Base-by-base conservation (phyloP, 1,140 invertebrate genomes). In the Gonatopus flavifemur region DNA sequence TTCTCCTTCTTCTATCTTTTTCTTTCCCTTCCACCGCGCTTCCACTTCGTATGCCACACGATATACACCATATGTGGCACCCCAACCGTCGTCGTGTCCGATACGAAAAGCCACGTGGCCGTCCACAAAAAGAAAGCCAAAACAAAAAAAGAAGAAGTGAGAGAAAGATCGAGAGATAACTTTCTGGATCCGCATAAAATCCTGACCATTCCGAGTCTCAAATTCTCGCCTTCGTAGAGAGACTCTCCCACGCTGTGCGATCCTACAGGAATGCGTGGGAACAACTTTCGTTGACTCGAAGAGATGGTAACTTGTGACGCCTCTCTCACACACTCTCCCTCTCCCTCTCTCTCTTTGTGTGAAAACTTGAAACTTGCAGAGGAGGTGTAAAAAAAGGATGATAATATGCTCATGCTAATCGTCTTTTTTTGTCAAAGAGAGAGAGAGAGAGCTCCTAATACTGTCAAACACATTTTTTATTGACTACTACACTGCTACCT, bases 211-310 rank as follows among this genome's bases (percentile, higher is more conserved):
- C 45, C 22, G 47, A 42, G 53, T 45, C 56, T 60, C 52, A 36
- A 49, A 42, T 70, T 67, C 62, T 67, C 58, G 59, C 62, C 54
- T 68, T 68, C 54, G 51, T 52, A 45, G 52, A 62, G 57, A 58
- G 59, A 68, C 52, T 65, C 64, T 71, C 69, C 66, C 69, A 71
- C 69, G 67, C n/a, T n/a, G 62, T 69, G 37, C 36, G 55, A 54
- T 68, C 66, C 66, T 64, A 62, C 69, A 67, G 64, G 67, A 70
- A 70, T 62, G 57, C 66, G 64, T 70, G 68, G 64, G 67, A 70
- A 70, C 64, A 55, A 55, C n/a, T 64, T 65, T 65, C 62, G 69
- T 70, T 67, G 65, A 59, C 57, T 52, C 33, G 49, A 44, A 60
- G 63, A 53, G 16, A 41, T 25, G 55, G 37, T 24, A 33, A 32